Evolutionary conservation across 2,113 vertebrate species (phyloP).

Genomic region (Propithecus coquereli): DNA sequence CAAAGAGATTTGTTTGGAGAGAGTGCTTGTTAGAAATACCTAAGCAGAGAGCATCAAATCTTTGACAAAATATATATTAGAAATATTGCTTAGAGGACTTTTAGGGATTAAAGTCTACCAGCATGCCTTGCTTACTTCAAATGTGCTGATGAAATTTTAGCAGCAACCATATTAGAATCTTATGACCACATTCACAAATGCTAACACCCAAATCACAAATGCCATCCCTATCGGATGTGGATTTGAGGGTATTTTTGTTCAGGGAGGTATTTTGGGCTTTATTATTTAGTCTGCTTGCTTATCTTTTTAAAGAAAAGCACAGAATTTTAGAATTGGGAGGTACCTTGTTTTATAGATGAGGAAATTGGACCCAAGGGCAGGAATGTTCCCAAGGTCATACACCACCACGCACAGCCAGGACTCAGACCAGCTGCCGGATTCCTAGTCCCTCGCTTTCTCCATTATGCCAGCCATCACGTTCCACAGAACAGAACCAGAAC

Average conservation of each 20-base stretch:
- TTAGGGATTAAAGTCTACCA: slow-evolving; percentile 52
- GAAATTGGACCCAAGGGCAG: not conserved
- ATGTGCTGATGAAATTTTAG: slow-evolving; percentile 51
- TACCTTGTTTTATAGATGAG: not conserved
- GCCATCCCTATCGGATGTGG: not conserved
- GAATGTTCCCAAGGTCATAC: not conserved
- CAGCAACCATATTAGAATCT: slow-evolving; percentile 41
- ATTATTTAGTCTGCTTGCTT: not conserved
- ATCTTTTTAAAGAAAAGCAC: slow-evolving; percentile 18
- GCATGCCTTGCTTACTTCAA: slow-evolving; percentile 44
- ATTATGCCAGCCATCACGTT: not conserved
- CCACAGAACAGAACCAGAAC: not conserved
- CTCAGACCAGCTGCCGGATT: not conserved
- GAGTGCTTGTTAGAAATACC: slow-evolving; percentile 63
- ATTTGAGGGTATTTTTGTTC: not conserved
- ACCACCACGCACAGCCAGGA: not conserved
- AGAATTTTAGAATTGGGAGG: not conserved
- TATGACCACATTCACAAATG: slow-evolving; percentile 17
- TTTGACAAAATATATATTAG: slow-evolving; percentile 67
- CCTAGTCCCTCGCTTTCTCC: not conserved
- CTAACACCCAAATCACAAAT: not conserved
- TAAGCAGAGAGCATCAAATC: slow-evolving; percentile 60
- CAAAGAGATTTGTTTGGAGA: slow-evolving; percentile 71
- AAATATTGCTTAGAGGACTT: slow-evolving; percentile 65
- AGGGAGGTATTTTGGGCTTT: not conserved